Evolutionary conservation across 2,113 vertebrate species (phyloP).

Genomic region (Otocyon megalotis): DNA sequence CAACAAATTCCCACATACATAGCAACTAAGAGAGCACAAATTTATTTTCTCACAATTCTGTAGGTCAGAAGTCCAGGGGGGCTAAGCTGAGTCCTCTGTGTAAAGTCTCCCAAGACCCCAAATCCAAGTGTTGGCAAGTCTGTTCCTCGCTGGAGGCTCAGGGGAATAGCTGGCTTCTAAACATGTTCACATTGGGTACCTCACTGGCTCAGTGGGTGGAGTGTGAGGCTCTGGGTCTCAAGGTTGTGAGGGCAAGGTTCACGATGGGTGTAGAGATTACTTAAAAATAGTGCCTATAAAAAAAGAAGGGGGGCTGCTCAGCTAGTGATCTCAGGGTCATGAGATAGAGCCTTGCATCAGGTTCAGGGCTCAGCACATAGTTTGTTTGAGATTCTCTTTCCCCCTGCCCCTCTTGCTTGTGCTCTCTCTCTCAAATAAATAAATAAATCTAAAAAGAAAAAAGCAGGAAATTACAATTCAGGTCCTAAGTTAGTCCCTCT

Average conservation of each 20-base stretch:
- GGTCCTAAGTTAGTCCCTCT: not conserved
- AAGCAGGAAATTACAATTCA: not conserved
- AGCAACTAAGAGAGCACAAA: not conserved
- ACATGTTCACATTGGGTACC: not conserved
- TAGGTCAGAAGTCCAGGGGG: not conserved
- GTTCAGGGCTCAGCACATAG: not conserved
- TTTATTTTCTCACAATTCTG: not conserved
- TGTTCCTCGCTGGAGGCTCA: not conserved
- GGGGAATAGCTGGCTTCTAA: not conserved
- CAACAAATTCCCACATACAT: not conserved
- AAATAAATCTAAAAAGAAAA: not conserved
- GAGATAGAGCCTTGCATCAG: not conserved
- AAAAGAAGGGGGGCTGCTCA: not conserved
- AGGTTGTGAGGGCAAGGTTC: too few species aligned
- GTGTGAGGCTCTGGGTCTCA: too few species aligned
- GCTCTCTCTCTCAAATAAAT: not conserved
- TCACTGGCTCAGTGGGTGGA: not conserved
- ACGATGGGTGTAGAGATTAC: not conserved
- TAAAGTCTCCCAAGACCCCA: not conserved
- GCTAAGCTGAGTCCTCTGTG: not conserved
- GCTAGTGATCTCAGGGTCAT: not conserved
- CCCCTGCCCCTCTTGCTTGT: fast-evolving
- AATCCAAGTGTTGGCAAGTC: not conserved
- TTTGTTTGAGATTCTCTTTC: not conserved
- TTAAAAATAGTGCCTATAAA: not conserved